Evolutionary conservation across 1,140 invertebrate genomes (phyloP).

Genomic region (Calephelis virginiensis): DNA sequence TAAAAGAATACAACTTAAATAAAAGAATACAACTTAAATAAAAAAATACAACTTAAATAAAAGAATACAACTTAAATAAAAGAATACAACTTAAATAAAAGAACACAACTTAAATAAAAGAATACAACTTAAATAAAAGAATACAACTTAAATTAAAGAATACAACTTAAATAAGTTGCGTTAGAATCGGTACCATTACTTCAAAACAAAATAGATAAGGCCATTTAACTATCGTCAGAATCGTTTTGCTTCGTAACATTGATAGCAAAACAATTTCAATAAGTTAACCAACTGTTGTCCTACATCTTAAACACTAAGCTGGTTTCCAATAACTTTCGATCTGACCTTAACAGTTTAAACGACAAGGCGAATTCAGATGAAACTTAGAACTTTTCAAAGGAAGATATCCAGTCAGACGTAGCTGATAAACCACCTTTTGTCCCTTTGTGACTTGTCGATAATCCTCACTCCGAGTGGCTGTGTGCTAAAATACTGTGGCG

Average conservation of each 20-base stretch:
- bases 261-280: background rate
- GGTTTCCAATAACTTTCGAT: background rate
- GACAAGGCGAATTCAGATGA: conserved; percentile 39
- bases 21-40: too few species aligned
- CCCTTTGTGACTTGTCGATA: conserved; percentile 48
- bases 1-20: too few species aligned
- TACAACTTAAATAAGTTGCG: too few species aligned
- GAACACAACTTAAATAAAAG: too few species aligned
- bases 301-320: background rate
- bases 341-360: conserved; percentile 2
- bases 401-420: conserved; percentile 50
- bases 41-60: too few species aligned
- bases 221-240: too few species aligned
- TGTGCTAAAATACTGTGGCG: conserved; percentile 32
- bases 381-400: conserved; percentile 41
- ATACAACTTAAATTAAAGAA: too few species aligned
- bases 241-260: background rate
- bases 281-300: background rate
- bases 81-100: too few species aligned
- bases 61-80: too few species aligned
- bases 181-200: too few species aligned
- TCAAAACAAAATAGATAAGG: too few species aligned
- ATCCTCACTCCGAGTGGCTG: conserved; percentile 38
- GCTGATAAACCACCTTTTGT: conserved; percentile 54
- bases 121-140: too few species aligned